A percentile compares a stretch with the other conserved stretches of the same genome.
These are phyloP conservation scores for Parazoanthus atlanticus DNA, from an alignment of 92 coral and sea anemone species.

Conservation along the genomic window DNA sequence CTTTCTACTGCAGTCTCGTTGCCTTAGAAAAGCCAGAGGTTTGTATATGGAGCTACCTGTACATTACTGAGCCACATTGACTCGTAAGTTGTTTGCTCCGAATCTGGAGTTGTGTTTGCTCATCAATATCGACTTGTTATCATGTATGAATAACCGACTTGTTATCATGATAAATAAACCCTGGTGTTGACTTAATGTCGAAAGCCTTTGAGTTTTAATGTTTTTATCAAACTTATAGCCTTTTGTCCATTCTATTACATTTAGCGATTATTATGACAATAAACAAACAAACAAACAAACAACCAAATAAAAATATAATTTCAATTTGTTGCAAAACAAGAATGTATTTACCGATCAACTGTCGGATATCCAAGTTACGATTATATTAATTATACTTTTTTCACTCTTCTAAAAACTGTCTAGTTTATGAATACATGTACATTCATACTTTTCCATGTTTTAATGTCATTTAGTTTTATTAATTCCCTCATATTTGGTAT, in stretches of 20 bases:
- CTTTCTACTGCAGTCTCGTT: constrained; percentile 78
- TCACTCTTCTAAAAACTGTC: no score
- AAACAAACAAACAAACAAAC: no score
- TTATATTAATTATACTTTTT: no score
- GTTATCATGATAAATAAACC: no score
- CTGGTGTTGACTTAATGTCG: no score
- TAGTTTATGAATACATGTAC: neutral
- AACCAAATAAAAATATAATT: no score
- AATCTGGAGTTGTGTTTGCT: neutral
- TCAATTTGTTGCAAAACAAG: no score
- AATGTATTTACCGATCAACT: neutral
- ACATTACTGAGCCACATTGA: neutral
- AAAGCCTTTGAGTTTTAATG: neutral
- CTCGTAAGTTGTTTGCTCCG: neutral
- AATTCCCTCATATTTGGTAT: no score
- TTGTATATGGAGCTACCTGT: neutral
- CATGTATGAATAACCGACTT: no score
- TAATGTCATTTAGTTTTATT: no score
- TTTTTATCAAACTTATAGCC: neutral
- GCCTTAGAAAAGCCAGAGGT: constrained; percentile 88
- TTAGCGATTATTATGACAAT: neutral
- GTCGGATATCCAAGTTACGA: neutral
- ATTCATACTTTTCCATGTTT: no score
- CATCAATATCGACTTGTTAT: neutral
- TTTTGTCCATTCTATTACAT: neutral